Evolutionary conservation across 1,140 invertebrate species (phyloP).

Genomic region (Drosophila ohnishii): DNA sequence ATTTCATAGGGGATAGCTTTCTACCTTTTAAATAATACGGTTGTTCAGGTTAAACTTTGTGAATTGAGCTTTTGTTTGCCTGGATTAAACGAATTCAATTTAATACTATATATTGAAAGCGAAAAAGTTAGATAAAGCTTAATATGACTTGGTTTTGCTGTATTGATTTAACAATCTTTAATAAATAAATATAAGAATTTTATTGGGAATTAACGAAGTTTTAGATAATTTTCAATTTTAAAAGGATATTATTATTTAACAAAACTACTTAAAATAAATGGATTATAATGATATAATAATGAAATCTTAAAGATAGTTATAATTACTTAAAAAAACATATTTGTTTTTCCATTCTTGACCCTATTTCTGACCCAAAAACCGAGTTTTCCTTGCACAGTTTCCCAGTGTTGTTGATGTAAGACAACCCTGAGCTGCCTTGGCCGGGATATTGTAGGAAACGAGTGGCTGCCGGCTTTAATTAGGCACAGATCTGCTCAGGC

Average conservation of each 20-base stretch:
- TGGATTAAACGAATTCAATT: neutral
- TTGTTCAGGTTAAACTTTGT: neutral
- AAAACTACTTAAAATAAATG: neutral
- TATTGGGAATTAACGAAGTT: neutral
- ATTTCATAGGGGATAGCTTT: constrained; percentile 1
- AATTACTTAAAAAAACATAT: no score
- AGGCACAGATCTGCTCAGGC: constrained; percentile 17
- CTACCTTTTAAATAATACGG: neutral
- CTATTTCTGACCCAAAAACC: neutral
- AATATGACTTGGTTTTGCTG: neutral
- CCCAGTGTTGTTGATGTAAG: constrained; percentile 23
- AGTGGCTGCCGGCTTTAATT: constrained; percentile 27
- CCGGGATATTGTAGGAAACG: constrained; percentile 7
- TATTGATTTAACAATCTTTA: neutral
- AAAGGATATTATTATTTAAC: no score
- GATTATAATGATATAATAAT: neutral
- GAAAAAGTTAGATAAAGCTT: neutral
- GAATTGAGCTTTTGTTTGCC: neutral
- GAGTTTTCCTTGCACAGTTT: neutral
- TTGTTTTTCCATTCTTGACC: no score
- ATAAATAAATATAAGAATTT: neutral
- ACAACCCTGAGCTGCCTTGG: constrained; percentile 8
- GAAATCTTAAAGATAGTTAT: neutral
- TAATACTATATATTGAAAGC: neutral
- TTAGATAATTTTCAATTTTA: neutral